Evolutionary conservation across 2,113 vertebrate genomes (phyloP), one percentile per base, ranked within the genome.

Genomic region (Trinectes maculatus): DNA sequence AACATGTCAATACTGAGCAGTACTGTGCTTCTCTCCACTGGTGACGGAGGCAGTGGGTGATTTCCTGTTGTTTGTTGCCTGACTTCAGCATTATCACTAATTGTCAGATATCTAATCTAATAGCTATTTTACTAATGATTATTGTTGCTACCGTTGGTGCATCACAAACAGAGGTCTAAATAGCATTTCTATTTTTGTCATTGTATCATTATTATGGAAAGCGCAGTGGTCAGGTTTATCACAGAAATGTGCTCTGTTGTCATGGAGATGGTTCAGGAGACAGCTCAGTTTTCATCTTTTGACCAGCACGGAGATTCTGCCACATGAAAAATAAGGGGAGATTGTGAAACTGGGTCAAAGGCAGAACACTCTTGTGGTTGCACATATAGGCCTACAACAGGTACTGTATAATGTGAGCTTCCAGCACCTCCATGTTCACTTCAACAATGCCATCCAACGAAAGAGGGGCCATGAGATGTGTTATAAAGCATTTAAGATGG

Each of bases 231-330:
- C 19, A 22, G 4, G 25, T 28, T 28, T 49, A n/a, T 28, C 46
- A 28, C 1, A 28, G 15, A 28, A 28, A 3, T 42, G 18, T 42
- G 5, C 43, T 49, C 11, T 25, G 59, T 39, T 63, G 46, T 49
- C 58, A 48, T 37, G 44, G 58, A 48, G 31, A 61, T 26, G 48
- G 31, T 15, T 44, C 21, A 8, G 6, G 29, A 36, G 21, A 25
- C 6, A 24, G 43, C 43, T 15, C 16, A 40, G n/a, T 40, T 40
- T 16, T 18, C 3, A 19, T 19, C 8, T 6, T 42, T 19, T 19
- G 8, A 42, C 40, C 40, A 42, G 18, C 8, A 19, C 16, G 22
- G 22, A 47, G 8, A 16, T 25, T 16, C 22, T 26, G 18, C 19
- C 8, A 44, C 10, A 44, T 21, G 42, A 22, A 11, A 22, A 44